phyloP scores from a whole-genome alignment of 2,888 invertebrate genomes.

The Agriotes lineatus region DNA sequence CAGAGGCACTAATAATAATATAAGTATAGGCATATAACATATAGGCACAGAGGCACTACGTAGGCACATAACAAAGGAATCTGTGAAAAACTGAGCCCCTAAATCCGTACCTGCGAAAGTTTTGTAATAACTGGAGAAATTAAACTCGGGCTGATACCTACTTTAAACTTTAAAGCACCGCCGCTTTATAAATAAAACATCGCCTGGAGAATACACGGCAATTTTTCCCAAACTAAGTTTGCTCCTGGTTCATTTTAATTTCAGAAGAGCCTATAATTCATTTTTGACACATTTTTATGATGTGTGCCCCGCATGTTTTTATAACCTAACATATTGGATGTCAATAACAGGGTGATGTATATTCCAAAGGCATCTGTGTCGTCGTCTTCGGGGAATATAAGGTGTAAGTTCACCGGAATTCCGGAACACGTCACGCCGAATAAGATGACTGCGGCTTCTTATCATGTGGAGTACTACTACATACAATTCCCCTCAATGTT shows the following conservation, averaged over 20 bases:
- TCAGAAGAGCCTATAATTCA: conserved; percentile 29
- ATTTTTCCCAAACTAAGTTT: conserved; percentile 21
- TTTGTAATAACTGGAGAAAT: conserved; percentile 21
- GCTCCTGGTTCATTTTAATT: conserved; percentile 29
- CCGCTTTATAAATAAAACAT: conserved; percentile 23
- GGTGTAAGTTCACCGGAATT: conserved; percentile 30
- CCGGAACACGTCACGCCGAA: conserved; percentile 28
- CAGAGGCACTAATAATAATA: no score
- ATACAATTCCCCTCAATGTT: conserved; percentile 6
- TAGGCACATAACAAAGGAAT: no score
- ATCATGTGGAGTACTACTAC: conserved; percentile 2
- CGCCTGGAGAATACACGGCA: conserved; percentile 8
- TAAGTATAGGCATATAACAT: no score
- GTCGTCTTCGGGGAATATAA: conserved; percentile 30
- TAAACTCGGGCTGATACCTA: conserved; percentile 11
- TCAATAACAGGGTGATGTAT: conserved; percentile 37
- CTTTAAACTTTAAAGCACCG: conserved; percentile 15
- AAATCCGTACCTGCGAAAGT: conserved; percentile 18
- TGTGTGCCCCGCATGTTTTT: conserved; percentile 34
- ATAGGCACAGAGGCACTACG: no score
- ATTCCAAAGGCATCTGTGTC: conserved; percentile 32
- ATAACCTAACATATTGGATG: conserved; percentile 37
- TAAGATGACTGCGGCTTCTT: conserved; percentile 22
- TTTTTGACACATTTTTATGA: conserved; percentile 37
- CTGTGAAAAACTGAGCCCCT: conserved; percentile 11